These are phyloP conservation scores for Pseudopleuronectes americanus DNA, from an alignment of 2,797 vertebrate genomes.

Conservation along the genomic window DNA sequence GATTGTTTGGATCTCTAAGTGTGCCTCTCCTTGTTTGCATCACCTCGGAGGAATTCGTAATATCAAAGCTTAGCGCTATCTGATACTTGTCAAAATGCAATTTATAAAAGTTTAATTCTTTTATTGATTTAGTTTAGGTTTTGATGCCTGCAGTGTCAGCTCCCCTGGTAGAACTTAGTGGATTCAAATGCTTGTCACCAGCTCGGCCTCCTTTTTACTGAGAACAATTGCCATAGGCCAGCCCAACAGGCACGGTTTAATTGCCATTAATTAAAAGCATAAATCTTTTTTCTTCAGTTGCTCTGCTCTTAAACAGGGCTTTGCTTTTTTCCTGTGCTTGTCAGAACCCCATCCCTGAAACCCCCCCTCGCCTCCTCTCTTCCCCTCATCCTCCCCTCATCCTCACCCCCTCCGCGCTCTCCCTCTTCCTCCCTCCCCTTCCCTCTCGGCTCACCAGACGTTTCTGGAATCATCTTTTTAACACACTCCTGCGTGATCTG, in stretches of 20 bases:
- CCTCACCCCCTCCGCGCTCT: constrained; percentile 68
- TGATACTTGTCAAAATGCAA: constrained; percentile 99
- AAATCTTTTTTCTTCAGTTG: constrained; percentile 99
- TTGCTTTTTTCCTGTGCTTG: constrained; percentile 89
- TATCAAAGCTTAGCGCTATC: constrained; percentile 99
- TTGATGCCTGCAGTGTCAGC: constrained; percentile 99
- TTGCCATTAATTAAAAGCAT: constrained; percentile 99
- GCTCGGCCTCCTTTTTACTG: constrained; percentile 97
- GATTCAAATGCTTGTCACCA: constrained; percentile 99
- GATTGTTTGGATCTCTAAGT: constrained; percentile 99
- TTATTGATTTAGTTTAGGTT: constrained; percentile 99
- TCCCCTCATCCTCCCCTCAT: constrained; percentile 70
- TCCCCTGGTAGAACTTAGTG: constrained; percentile 99
- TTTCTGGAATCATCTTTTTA: constrained; percentile 93
- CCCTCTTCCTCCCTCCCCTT: constrained; percentile 69
- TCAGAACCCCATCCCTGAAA: constrained; percentile 85
- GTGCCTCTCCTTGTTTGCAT: constrained; percentile 96
- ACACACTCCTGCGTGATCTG: constrained; percentile 91
- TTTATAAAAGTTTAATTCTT: constrained; percentile 99
- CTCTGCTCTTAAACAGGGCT: constrained; percentile 98
- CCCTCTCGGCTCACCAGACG: constrained; percentile 84
- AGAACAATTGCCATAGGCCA: constrained; percentile 99
- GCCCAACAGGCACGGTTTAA: constrained; percentile 99
- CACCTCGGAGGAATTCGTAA: constrained; percentile 97
- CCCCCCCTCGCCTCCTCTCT: constrained; percentile 61